phyloP scores from a whole-genome alignment of 1,140 invertebrate species.

The Cephus cinctus region DNA sequence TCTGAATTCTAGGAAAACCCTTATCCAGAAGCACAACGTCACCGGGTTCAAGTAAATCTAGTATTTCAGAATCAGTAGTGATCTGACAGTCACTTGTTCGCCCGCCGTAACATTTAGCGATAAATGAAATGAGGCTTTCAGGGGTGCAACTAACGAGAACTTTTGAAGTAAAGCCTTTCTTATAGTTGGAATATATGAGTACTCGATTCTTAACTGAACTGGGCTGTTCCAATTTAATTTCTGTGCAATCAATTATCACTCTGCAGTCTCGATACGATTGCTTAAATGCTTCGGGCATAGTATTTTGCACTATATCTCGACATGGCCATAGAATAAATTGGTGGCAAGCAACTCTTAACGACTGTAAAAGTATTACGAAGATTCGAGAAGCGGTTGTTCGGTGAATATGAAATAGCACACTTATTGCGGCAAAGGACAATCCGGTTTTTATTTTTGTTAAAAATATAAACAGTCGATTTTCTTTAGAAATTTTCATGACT shows the following conservation, averaged over 20 bases:
- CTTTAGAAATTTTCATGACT: slow-evolving; percentile 10
- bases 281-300: slow-evolving; percentile 33
- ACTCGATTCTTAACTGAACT: slow-evolving; percentile 31
- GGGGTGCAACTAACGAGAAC: slow-evolving; percentile 15
- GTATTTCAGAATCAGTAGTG: slow-evolving; percentile 34
- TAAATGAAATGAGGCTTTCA: slow-evolving; percentile 24
- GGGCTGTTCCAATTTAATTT: slow-evolving; percentile 14
- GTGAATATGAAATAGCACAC: slow-evolving; percentile 16
- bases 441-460: slow-evolving; percentile 33
- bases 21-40: slow-evolving; percentile 46
- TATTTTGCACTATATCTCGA: slow-evolving; percentile 18
- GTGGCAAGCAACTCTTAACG: slow-evolving; percentile 12
- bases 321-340: slow-evolving; percentile 29
- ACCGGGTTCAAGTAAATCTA: slow-evolving; percentile 39
- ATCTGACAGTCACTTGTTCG: slow-evolving; percentile 10
- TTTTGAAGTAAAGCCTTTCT: slow-evolving; percentile 12
- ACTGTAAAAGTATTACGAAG: slow-evolving; percentile 17
- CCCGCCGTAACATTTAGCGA: slow-evolving; percentile 36
- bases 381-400: slow-evolving; percentile 18
- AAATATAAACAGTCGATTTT: slow-evolving; percentile 25
- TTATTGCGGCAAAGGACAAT: slow-evolving; percentile 17
- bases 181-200: slow-evolving; percentile 26
- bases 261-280: slow-evolving; percentile 32
- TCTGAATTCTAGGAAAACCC: slow-evolving; percentile 39
- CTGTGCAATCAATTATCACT: slow-evolving; percentile 47